phyloP scores from a whole-genome alignment of 2,113 vertebrate genomes.

The Mastomys coucha region DNA sequence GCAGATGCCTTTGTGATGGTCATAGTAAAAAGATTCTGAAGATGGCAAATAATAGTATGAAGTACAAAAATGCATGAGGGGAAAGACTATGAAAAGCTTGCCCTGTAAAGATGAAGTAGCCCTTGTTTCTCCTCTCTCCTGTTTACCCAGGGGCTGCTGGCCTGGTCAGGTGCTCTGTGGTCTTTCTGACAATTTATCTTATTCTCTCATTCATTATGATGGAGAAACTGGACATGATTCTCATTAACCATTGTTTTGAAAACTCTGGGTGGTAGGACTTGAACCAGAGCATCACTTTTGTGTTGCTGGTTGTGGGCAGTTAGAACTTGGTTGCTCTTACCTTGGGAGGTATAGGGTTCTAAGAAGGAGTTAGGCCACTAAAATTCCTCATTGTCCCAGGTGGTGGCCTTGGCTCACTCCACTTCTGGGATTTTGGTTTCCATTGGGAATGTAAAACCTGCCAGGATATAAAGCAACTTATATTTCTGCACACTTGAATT shows the following conservation, averaged over 20 bases:
- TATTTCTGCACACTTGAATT: constrained; percentile 42
- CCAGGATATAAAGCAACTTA: background rate
- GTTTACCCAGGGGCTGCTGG: background rate
- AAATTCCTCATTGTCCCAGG: background rate
- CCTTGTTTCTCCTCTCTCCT: background rate
- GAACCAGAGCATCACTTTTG: background rate
- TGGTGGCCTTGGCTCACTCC: too few species aligned
- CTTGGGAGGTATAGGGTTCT: background rate
- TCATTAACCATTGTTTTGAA: background rate
- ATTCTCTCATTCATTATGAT: background rate
- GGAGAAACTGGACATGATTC: background rate
- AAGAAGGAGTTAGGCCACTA: background rate
- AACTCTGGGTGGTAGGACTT: background rate
- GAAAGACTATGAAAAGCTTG: background rate
- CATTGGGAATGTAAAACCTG: background rate
- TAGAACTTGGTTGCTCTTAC: background rate
- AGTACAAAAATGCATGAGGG: too few species aligned
- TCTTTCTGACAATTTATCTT: background rate
- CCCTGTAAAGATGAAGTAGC: background rate
- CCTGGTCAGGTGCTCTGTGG: too few species aligned
- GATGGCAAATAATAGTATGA: background rate
- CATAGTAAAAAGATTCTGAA: background rate
- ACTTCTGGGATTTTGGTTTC: background rate
- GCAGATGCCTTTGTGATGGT: background rate
- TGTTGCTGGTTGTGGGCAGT: background rate